Evolutionary conservation across 2,888 invertebrate species (phyloP).

Genomic region (Brachycybe producta): DNA sequence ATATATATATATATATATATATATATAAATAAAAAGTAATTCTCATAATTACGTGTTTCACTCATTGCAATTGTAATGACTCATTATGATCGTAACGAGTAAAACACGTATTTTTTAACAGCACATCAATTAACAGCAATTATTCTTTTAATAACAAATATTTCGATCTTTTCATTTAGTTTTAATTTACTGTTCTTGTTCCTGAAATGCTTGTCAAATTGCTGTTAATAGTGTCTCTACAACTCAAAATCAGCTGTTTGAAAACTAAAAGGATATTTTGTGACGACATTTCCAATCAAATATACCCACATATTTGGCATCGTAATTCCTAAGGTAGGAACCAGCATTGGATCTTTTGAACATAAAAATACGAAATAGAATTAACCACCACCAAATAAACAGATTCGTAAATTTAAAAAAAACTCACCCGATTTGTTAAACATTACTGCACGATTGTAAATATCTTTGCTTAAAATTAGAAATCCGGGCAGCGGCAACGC

Average conservation of each 20-base stretch:
- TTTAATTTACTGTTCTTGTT: too few species aligned
- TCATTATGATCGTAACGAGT: too few species aligned
- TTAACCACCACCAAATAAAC: neutral
- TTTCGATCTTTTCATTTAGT: too few species aligned
- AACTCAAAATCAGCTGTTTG: too few species aligned
- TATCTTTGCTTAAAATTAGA: constrained; percentile 34
- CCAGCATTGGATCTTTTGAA: constrained; percentile 23
- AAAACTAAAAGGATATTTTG: constrained; percentile 26
- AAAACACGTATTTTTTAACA: too few species aligned
- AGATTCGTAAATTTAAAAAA: neutral
- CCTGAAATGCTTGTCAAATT: too few species aligned
- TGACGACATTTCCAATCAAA: constrained; percentile 30
- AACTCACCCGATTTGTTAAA: constrained; percentile 30
- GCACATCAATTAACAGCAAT: too few species aligned
- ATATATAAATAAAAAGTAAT: too few species aligned
- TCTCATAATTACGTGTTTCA: neutral
- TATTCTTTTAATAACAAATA: too few species aligned
- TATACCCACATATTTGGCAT: constrained; percentile 34
- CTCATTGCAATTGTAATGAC: too few species aligned
- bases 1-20: too few species aligned
- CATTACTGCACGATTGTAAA: constrained; percentile 30
- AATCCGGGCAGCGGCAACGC: constrained; percentile 39
- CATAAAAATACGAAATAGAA: constrained; percentile 21
- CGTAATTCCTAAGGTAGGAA: constrained; percentile 24
- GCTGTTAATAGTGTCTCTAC: too few species aligned